phyloP scores from a whole-genome alignment of 2,113 vertebrate species.

The Ictidomys tridecemlineatus region DNA sequence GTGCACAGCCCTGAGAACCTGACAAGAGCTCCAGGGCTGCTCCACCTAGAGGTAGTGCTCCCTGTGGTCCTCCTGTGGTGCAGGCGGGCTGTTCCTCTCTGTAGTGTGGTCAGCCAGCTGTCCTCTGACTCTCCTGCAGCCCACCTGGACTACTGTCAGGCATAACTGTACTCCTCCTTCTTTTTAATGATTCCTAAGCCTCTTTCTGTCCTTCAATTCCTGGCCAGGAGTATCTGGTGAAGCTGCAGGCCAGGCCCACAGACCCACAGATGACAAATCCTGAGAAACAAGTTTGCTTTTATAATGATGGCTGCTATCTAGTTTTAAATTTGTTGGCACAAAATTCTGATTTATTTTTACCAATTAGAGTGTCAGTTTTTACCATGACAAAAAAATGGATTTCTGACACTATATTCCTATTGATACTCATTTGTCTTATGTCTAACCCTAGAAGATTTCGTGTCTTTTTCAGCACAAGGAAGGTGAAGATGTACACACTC shows the following conservation, averaged over 20 bases:
- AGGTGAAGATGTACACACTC: not conserved
- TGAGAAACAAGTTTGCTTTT: not conserved
- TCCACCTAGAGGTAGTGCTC: too few relatives aligned
- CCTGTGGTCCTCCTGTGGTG: not conserved
- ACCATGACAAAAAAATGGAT: slow-evolving; percentile 7
- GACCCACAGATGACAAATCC: not conserved
- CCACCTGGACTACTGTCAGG: not conserved
- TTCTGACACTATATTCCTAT: not conserved
- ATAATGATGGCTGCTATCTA: too few relatives aligned
- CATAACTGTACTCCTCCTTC: fast-evolving
- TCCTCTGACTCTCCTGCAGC: not conserved
- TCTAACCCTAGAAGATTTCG: not conserved
- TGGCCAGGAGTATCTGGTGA: not conserved
- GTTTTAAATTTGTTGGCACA: not conserved
- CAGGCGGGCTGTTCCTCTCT: not conserved
- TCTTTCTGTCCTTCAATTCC: not conserved
- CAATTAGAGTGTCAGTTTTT: not conserved
- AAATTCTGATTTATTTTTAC: not conserved
- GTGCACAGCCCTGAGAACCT: not conserved
- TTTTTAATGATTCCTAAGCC: not conserved
- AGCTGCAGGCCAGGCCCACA: not conserved
- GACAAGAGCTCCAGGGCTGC: too few relatives aligned
- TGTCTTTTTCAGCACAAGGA: not conserved
- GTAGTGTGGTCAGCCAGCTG: too few relatives aligned
- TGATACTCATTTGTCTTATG: not conserved